Base-by-base conservation (phyloP, 2,888 invertebrate species). In the Lumbricus terrestris region DNA sequence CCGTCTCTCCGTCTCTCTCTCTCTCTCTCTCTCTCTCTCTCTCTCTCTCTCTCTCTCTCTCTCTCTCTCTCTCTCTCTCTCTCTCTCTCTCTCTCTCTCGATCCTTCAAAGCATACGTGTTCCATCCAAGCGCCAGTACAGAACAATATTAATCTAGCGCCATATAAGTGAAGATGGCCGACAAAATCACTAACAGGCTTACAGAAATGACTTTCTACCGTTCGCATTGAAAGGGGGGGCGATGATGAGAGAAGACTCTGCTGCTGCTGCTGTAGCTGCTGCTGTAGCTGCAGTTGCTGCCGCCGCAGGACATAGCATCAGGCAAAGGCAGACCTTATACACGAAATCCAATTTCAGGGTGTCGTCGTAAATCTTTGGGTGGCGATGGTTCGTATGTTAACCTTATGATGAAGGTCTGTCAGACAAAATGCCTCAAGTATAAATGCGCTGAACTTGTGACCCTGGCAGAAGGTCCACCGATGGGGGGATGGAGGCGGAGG, bases 141-240 rank as follows among this genome's bases (percentile, higher is more conserved):
- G 69, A 69, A n/a, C 47, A 47, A 47, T n/a, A n/a, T 69, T 69
- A 69, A 69, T 69, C 69, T 69, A 69, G n/a, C 69, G 6, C 69
- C 69, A 47, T 20, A 47, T 20, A 42, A 6, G 54, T 69, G 69
- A 69, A 69, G 69, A 69, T 69, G 69, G 69, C n/a, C 29, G n/a
- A 69, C 69, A n/a, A 69, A 69, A 69, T 69, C n/a, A 69, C 69
- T 69, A 69, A 69, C 69, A 69, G 69, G n/a, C 69, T 69, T 69
- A n/a, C n/a, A 69, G 69, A 69, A 29, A n/a, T 69, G 69, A 69
- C 69, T 69, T 69, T n/a, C 69, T 29, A 69, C 29, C 69, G 13
- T 69, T n/a, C 29, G 29, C 69, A 69, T n/a, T 69, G n/a, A 69
- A n/a, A n/a, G n/a, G n/a, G 29, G 69, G 69, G 69, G n/a, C n/a